phyloP scores from a whole-genome alignment of 2,113 vertebrate genomes.

The Chaetodon auriga region DNA sequence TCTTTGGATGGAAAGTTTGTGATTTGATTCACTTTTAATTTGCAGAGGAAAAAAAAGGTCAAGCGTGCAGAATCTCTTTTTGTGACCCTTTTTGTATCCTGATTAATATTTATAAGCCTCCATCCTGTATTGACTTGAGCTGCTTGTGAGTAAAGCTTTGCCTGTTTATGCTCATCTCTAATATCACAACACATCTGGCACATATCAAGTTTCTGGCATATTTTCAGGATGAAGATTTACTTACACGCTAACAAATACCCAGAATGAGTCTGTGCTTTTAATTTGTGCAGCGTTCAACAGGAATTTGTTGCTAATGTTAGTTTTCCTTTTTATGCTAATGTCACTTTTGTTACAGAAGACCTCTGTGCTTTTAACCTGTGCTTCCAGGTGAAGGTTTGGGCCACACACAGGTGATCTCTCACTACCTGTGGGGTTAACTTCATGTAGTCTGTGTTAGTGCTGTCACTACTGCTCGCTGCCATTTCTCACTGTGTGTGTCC shows the following conservation, averaged over 20 bases:
- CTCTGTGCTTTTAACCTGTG: not conserved
- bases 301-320: not conserved
- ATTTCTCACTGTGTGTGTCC: too few species aligned
- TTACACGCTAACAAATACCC: too few species aligned
- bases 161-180: too few species aligned
- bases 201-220: too few species aligned
- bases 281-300: not conserved
- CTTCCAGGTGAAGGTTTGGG: not conserved
- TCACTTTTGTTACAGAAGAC: not conserved
- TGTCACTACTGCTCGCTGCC: too few species aligned
- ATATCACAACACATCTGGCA: too few species aligned
- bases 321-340: not conserved
- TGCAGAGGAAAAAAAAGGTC: too few species aligned
- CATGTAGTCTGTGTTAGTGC: not conserved
- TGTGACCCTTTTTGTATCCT: not conserved
- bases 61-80: too few species aligned
- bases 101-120: not conserved
- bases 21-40: not conserved
- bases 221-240: too few species aligned
- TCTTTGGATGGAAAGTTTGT: not conserved
- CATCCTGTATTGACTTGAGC: too few species aligned
- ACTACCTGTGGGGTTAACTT: not conserved
- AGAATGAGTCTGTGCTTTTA: too few species aligned
- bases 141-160: too few species aligned
- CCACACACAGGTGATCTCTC: not conserved